Percentiles rank a stretch among this genome's conserved stretches.
phyloP scores from a whole-genome alignment of 2,113 vertebrate genomes.

The Chlorodrepanis virens region DNA sequence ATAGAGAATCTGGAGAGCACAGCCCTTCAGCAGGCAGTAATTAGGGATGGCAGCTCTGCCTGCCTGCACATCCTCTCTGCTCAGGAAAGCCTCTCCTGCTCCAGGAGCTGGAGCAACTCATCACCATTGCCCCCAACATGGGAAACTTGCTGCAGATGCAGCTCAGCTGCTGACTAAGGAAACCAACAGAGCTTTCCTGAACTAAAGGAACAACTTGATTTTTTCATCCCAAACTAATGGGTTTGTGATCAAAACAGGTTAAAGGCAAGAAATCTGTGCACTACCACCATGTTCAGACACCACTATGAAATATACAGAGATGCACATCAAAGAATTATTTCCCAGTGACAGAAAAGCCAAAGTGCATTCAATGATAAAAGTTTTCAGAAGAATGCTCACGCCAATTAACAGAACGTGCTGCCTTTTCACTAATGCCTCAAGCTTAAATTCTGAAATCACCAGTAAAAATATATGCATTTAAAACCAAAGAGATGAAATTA shows the following conservation, averaged over 20 bases:
- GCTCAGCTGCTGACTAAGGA: background rate
- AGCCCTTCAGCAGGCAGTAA: background rate
- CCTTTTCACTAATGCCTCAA: conserved; percentile 20
- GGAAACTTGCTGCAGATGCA: background rate
- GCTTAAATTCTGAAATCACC: background rate
- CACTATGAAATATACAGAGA: background rate
- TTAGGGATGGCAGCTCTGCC: background rate
- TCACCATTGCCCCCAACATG: background rate
- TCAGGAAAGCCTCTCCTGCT: background rate
- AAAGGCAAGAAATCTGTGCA: background rate
- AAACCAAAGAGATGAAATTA: background rate
- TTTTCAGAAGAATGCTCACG: background rate
- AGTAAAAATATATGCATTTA: background rate
- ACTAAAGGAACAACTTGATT: background rate
- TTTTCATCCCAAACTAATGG: background rate
- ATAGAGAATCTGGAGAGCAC: background rate
- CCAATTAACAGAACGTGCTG: conserved; percentile 7
- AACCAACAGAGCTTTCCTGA: background rate
- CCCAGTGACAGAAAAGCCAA: conserved; percentile 20
- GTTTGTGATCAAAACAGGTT: background rate
- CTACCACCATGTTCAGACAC: fast-evolving
- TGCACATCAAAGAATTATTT: background rate
- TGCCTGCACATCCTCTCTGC: background rate
- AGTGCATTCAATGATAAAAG: background rate
- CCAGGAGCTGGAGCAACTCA: background rate